Base-by-base conservation (phyloP, 2,797 vertebrate species). In the Hapalemur alaotrensis region DNA sequence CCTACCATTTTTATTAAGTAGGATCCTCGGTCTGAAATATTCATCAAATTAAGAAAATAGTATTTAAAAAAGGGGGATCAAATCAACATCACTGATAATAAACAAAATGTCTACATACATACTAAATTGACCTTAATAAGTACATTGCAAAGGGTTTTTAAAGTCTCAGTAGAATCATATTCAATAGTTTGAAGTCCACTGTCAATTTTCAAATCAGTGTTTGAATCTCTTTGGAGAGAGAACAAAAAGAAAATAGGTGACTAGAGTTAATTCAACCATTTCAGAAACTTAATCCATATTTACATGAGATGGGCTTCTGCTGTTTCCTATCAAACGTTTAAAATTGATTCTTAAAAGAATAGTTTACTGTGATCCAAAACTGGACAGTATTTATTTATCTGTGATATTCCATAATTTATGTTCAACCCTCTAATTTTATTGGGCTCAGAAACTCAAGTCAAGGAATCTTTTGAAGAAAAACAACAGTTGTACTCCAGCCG, bases 381-480 rank as follows among this genome's bases (percentile, higher is more conserved):
- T 93, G 79, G 59, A n/a, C 69, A 89, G 67, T 86, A 25, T 91
- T 57, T 78, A 67, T 52, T 96, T 95, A 78, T 92, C 81, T 97
- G 46, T 92, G 63, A 75, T 81, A 88, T 80, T 95, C 73, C 35
- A n/a, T 92, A 86, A 95, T 95, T 96, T 97, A 67, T 96, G 93
- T 97, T 89, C 63, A 93, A 95, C 72, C 70, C 43, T 98, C 65
- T 97, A 82, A 96, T 84, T 97, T 87, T 90, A 72, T 97, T 73
- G 41, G 93, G 87, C 81, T 88, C 65, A 97, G 95, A 98, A 98
- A 97, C 43, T 83, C 89, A 48, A 96, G 87, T 97, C 96, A 98
- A 98, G 83, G 85, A 98, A 80, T 97, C 79, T 98, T 97, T 86
- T 95, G 92, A 97, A 97, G 84, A 97, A 91, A 97, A 98, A 92